Conservation (phyloP, 30 jellyfish, hydroid and myxozoan genomes). For the Hydra vulgaris region DNA sequence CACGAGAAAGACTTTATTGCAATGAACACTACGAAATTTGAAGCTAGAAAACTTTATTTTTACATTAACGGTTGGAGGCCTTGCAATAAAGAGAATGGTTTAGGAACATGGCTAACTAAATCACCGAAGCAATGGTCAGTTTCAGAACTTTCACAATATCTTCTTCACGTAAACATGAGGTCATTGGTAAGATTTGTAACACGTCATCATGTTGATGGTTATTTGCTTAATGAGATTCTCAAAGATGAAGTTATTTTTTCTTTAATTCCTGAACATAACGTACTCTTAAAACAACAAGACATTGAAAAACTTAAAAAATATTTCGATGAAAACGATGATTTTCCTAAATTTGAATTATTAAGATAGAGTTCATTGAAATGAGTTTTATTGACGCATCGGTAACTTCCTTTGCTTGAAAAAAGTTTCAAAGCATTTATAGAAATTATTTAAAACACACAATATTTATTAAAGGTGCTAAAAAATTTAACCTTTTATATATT, state of each 20-base stretch:
- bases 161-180: constrained; percentile 25
- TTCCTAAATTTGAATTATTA: constrained; percentile 17
- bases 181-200: constrained; percentile 7
- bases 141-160: constrained; percentile 7
- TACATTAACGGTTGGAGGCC: constrained; percentile 27
- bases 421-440: no score
- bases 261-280: constrained; percentile 5
- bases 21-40: constrained; percentile 16
- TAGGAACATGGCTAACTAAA: constrained; percentile 18
- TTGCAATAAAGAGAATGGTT: not conserved
- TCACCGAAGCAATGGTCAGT: constrained; percentile 18
- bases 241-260: constrained; percentile 14
- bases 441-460: no score
- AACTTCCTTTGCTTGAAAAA: no score
- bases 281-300: constrained; percentile 5
- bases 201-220: constrained; percentile 22
- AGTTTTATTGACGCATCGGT: no score
- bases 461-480: no score
- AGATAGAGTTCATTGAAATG: no score
- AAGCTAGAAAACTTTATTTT: constrained; percentile 18
- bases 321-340: not conserved
- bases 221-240: constrained; percentile 5
- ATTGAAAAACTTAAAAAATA: constrained; percentile 3
- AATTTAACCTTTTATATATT: no score
- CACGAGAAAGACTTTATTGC: constrained; percentile 4